Evolutionary conservation across 2,113 vertebrate genomes (phyloP).

Genomic region (Hippocampus comes): DNA sequence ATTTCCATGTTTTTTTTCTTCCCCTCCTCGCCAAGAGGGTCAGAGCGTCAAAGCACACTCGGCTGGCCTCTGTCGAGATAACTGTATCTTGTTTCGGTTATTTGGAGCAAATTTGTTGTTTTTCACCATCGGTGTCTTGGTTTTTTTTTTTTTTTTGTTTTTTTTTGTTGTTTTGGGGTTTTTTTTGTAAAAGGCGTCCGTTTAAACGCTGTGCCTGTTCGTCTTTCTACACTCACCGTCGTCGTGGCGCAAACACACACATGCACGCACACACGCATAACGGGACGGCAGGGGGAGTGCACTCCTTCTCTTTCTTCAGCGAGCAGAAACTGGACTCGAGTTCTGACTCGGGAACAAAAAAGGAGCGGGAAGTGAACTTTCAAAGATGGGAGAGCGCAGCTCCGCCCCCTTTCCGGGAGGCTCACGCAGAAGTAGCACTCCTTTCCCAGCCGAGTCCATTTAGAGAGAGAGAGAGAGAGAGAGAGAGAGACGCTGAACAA

Average conservation of each 20-base stretch:
- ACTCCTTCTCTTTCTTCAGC: constrained; percentile 30
- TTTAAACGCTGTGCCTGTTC: constrained; percentile 71
- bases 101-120: constrained; percentile 57
- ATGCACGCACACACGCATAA: constrained; percentile 19
- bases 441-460: background rate
- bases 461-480: background rate
- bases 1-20: background rate
- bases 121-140: constrained; percentile 79
- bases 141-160: constrained; percentile 50
- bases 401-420: background rate
- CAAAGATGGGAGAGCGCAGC: background rate
- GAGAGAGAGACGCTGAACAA: constrained; percentile 1
- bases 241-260: background rate
- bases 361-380: background rate
- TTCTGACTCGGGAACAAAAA: background rate
- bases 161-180: constrained; percentile 38
- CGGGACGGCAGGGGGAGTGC: constrained; percentile 33
- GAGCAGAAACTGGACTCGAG: constrained; percentile 16
- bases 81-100: constrained; percentile 28
- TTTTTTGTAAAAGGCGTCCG: constrained; percentile 42
- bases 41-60: constrained; percentile 51
- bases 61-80: constrained; percentile 64
- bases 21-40: background rate
- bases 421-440: background rate
- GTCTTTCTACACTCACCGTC: constrained; percentile 71